phyloP scores from a whole-genome alignment of 2,888 invertebrate species.

The Pandemis heparana region DNA sequence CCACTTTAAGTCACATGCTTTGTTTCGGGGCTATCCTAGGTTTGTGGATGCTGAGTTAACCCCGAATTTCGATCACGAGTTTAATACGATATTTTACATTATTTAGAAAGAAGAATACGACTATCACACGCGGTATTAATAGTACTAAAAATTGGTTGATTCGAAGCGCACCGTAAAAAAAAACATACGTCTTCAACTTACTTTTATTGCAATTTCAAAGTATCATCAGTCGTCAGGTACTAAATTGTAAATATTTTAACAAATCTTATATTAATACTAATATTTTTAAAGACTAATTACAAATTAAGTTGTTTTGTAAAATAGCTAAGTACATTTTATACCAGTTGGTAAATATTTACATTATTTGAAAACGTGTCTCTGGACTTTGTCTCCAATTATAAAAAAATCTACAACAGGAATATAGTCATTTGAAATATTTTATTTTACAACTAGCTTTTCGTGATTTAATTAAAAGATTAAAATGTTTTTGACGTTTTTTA shows the following conservation, averaged over 20 bases:
- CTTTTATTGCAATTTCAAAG: constrained; percentile 20
- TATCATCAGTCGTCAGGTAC: constrained; percentile 24
- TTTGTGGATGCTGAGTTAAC: too few species aligned
- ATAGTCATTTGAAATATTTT: too few species aligned
- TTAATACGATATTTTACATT: too few species aligned
- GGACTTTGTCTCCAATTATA: neutral
- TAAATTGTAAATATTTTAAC: constrained; percentile 5
- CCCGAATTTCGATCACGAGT: too few species aligned
- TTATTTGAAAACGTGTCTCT: neutral
- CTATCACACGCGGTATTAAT: too few species aligned
- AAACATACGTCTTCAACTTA: neutral
- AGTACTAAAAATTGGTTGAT: too few species aligned
- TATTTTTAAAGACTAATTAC: neutral
- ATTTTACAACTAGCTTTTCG: neutral
- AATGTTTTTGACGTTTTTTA: neutral
- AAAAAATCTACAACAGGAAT: neutral
- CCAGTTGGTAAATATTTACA: constrained; percentile 2
- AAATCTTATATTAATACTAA: neutral
- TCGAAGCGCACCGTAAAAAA: neutral
- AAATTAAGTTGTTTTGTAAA: neutral
- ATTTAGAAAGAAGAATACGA: too few species aligned
- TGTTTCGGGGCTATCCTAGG: too few species aligned
- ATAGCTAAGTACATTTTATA: neutral
- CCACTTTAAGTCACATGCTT: too few species aligned
- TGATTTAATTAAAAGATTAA: neutral